phyloP scores from a whole-genome alignment of 2,888 invertebrate species.

The Diadegma fenestrale region DNA sequence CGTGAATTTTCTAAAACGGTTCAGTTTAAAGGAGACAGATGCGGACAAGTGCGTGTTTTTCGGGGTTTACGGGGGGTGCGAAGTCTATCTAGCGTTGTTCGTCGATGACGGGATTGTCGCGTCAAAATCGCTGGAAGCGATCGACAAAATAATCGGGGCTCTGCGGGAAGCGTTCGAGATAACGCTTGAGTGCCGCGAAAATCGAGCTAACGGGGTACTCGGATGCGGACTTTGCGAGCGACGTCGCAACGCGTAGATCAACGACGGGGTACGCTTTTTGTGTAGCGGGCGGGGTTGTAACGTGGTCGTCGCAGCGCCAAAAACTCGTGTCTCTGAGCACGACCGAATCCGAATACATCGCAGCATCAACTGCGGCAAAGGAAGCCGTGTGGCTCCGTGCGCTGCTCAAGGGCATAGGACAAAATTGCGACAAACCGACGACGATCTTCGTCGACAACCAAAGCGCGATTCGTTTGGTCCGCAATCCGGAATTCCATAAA shows the following conservation, averaged over 20 bases:
- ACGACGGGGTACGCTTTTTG: constrained; percentile 58
- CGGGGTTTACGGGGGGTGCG: constrained; percentile 35
- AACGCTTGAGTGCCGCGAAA: constrained; percentile 30
- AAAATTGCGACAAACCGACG: constrained; percentile 6
- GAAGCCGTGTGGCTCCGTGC: constrained; percentile 52
- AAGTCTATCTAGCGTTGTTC: constrained; percentile 41
- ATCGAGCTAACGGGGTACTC: constrained; percentile 12
- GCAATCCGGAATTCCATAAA: constrained; percentile 62
- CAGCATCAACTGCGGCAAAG: constrained; percentile 38
- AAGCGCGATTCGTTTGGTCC: constrained; percentile 59
- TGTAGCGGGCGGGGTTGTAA: constrained; percentile 18
- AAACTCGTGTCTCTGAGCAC: constrained; percentile 44
- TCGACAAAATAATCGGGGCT: constrained; percentile 11
- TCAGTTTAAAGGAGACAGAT: constrained; percentile 41
- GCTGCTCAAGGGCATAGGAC: constrained; percentile 41
- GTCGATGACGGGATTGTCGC: constrained; percentile 47
- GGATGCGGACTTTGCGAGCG: constrained; percentile 50
- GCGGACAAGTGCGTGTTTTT: constrained; percentile 46
- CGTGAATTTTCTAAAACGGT: constrained; percentile 29
- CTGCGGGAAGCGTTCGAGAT: constrained; percentile 51
- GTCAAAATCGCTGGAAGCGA: constrained; percentile 23
- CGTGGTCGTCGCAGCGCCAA: constrained; percentile 57
- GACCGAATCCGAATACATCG: constrained; percentile 45
- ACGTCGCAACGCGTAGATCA: constrained; percentile 45
- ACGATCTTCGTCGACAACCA: constrained; percentile 53